A percentile compares a stretch with the other conserved stretches of the same genome.
These are phyloP conservation scores for Sebastiscus albofasciatus DNA, from an alignment of 2,797 vertebrate genomes.

Conservation along the genomic window DNA sequence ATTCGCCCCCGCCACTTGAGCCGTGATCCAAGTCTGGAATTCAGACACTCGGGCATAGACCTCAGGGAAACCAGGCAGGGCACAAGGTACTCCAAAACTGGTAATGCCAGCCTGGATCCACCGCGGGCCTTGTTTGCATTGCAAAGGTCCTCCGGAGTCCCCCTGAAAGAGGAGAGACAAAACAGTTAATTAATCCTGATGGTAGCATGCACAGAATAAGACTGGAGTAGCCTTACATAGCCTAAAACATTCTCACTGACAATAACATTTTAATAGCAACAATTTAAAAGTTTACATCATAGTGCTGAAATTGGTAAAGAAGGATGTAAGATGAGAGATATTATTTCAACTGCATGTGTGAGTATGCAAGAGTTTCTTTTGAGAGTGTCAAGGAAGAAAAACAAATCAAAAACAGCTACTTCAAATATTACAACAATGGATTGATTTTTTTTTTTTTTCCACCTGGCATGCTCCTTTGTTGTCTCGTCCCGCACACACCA, in stretches of 20 bases:
- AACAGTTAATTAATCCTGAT: not conserved
- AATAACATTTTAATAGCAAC: not conserved
- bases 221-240: not conserved
- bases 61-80: constrained; percentile 51
- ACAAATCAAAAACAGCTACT: not conserved
- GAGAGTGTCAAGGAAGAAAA: not conserved
- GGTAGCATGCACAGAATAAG: not conserved
- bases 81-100: constrained; percentile 75
- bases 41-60: constrained; percentile 72
- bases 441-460: not conserved
- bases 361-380: not conserved
- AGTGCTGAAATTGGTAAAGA: not conserved
- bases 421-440: not conserved
- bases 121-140: constrained; percentile 62
- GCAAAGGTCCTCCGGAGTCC: constrained; percentile 80
- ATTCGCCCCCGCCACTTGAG: not conserved
- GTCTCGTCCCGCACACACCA: constrained; percentile 74
- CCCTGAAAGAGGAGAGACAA: constrained; percentile 46
- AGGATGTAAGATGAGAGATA: not conserved
- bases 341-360: not conserved
- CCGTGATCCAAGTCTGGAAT: constrained; percentile 70
- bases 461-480: constrained; percentile 78
- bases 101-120: constrained; percentile 76
- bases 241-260: not conserved
- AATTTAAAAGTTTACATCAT: not conserved